phyloP scores from a whole-genome alignment of 2,888 invertebrate species.

The Chesias legatella region DNA sequence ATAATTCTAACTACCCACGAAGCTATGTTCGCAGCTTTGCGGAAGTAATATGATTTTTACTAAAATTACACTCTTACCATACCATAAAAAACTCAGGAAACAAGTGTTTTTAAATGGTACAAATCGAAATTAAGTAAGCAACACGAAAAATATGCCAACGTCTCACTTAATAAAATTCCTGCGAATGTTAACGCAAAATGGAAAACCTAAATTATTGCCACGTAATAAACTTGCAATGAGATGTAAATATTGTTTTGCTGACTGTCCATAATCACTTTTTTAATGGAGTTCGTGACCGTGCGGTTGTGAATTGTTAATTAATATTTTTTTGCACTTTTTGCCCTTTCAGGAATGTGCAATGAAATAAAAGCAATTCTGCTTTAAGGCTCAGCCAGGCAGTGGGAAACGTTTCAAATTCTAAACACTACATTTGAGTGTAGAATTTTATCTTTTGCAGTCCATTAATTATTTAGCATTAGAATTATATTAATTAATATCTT shows the following conservation, averaged over 20 bases:
- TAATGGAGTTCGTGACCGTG: constrained; percentile 43
- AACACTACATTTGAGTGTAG: too few species aligned
- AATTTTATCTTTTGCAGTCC: too few species aligned
- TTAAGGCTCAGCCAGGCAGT: constrained; percentile 4
- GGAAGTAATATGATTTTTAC: too few species aligned
- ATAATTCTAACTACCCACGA: too few species aligned
- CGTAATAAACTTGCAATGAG: constrained; percentile 30
- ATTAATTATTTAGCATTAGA: too few species aligned
- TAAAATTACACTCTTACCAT: too few species aligned
- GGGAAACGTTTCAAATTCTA: too few species aligned
- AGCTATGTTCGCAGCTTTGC: too few species aligned
- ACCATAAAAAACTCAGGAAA: too few species aligned
- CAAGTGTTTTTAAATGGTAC: too few species aligned
- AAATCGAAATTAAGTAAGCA: too few species aligned
- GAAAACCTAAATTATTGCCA: constrained; percentile 18
- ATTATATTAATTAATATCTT: too few species aligned
- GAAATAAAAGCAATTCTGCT: constrained; percentile 16
- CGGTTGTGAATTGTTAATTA: constrained; percentile 36
- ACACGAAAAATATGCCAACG: constrained; percentile 3
- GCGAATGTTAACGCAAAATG: constrained; percentile 6
- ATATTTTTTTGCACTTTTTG: constrained; percentile 29
- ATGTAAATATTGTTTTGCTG: constrained; percentile 38
- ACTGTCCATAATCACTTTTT: constrained; percentile 37
- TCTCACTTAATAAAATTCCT: constrained; percentile 9
- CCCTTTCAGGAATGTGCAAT: constrained; percentile 18